phyloP scores from a whole-genome alignment of 2,888 invertebrate genomes.

The Linyphia triangularis region DNA sequence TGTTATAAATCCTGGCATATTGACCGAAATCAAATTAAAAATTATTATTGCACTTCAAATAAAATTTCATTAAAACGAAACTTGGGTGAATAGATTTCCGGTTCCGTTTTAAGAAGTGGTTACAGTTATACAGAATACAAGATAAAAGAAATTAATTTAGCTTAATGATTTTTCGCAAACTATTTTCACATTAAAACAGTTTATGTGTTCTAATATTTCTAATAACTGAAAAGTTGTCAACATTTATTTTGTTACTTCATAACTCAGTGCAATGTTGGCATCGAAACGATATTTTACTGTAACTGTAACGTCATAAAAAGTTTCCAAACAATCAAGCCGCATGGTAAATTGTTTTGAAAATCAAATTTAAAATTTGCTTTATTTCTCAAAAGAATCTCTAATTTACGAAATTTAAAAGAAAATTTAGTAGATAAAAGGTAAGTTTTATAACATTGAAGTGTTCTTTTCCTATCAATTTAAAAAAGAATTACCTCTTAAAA shows the following conservation, averaged over 20 bases:
- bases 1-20: slow-evolving; percentile 88
- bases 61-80: background rate
- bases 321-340: background rate
- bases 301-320: background rate
- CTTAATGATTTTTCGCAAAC: background rate
- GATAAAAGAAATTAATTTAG: background rate
- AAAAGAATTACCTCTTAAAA: too few relatives aligned
- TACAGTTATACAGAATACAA: background rate
- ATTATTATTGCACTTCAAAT: background rate
- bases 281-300: background rate
- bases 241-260: too few relatives aligned
- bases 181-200: too few relatives aligned
- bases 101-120: background rate
- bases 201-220: too few relatives aligned
- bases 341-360: background rate
- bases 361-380: too few relatives aligned
- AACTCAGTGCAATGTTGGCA: background rate
- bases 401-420: too few relatives aligned
- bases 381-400: too few relatives aligned
- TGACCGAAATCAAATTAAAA: background rate
- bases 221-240: too few relatives aligned
- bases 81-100: background rate
- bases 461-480: too few relatives aligned
- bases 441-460: too few relatives aligned
- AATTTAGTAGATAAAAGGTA: too few relatives aligned